Evolutionary conservation across 2,888 invertebrate species (phyloP).

Genomic region (Scelioninae gen. 2): DNA sequence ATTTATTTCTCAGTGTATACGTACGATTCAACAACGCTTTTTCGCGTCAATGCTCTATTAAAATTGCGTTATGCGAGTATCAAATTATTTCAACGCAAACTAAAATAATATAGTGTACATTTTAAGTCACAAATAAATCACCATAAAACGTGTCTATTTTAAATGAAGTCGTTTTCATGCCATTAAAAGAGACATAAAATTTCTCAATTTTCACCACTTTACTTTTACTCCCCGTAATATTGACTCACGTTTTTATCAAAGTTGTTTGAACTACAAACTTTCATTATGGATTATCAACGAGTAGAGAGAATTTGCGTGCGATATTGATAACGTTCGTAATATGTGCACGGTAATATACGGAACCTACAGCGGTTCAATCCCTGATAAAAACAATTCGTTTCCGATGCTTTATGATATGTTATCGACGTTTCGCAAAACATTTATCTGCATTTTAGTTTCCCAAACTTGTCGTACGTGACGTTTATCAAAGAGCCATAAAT

Average conservation of each 20-base stretch:
- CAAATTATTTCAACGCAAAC: too few species aligned
- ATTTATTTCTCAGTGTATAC: too few species aligned
- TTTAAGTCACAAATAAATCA: too few species aligned
- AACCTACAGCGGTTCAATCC: slow-evolving; percentile 12
- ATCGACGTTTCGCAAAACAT: slow-evolving; percentile 19
- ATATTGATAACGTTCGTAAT: slow-evolving; percentile 36
- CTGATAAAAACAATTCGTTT: slow-evolving; percentile 30
- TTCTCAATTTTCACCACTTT: background rate
- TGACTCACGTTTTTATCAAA: slow-evolving; percentile 5
- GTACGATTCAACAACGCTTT: too few species aligned
- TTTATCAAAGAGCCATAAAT: background rate
- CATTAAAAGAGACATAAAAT: too few species aligned
- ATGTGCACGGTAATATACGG: slow-evolving; percentile 6
- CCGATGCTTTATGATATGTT: slow-evolving; percentile 20
- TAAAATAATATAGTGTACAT: too few species aligned
- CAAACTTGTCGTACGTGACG: background rate
- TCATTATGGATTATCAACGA: slow-evolving; percentile 21
- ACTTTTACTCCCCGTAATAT: background rate
- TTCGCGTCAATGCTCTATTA: too few species aligned
- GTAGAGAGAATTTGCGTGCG: slow-evolving; percentile 11
- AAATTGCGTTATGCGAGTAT: too few species aligned
- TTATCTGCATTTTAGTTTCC: slow-evolving; percentile 5
- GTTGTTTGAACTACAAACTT: slow-evolving; percentile 14
- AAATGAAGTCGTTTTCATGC: too few species aligned
- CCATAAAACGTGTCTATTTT: too few species aligned